Evolutionary conservation across 1,140 invertebrate genomes (phyloP).

Genomic region (Hylaeus volcanicus): DNA sequence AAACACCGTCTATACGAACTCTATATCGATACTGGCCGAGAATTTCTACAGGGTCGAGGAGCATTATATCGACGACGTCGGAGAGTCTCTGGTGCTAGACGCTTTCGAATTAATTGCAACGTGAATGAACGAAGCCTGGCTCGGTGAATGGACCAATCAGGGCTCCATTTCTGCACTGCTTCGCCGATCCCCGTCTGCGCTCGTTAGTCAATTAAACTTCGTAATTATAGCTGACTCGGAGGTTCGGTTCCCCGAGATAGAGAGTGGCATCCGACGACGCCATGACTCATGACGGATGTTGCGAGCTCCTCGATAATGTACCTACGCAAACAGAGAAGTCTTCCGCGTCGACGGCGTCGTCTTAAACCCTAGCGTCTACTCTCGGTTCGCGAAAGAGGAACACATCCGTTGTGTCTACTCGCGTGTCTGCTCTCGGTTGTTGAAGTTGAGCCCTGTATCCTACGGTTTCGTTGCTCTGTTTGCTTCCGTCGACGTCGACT

Average conservation of each 20-base stretch:
- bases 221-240: slow-evolving; percentile 63
- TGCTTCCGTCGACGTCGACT: too few relatives aligned
- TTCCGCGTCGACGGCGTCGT: neutral
- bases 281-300: slow-evolving; percentile 55
- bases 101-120: slow-evolving; percentile 59
- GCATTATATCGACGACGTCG: neutral
- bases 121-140: slow-evolving; percentile 51
- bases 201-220: slow-evolving; percentile 73
- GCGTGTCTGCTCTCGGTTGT: too few relatives aligned
- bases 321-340: neutral
- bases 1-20: too few relatives aligned
- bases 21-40: neutral
- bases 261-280: slow-evolving; percentile 30
- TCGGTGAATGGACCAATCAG: slow-evolving; percentile 65
- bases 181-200: slow-evolving; percentile 50
- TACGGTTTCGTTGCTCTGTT: too few relatives aligned
- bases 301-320: slow-evolving; percentile 23
- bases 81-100: slow-evolving; percentile 3
- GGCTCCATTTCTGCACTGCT: slow-evolving; percentile 55
- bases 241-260: slow-evolving; percentile 6
- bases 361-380: too few relatives aligned
- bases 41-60: neutral
- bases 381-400: too few relatives aligned
- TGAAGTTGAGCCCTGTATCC: too few relatives aligned
- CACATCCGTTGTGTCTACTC: too few relatives aligned